phyloP scores from a whole-genome alignment of 1,140 invertebrate species.

The Sarcophaga peregrina region DNA sequence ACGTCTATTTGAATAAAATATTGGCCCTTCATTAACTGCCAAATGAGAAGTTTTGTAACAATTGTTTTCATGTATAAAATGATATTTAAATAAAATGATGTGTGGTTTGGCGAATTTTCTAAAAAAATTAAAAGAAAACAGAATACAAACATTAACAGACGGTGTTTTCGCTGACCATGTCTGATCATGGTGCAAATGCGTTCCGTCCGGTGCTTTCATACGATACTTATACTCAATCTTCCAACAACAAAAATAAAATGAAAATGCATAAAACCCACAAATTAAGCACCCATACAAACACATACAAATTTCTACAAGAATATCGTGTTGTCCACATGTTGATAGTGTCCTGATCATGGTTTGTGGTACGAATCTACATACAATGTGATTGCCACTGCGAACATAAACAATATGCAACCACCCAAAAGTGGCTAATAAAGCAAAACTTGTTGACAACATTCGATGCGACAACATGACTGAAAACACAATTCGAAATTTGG shows the following conservation, averaged over 20 bases:
- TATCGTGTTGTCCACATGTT: constrained; percentile 47
- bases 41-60: neutral
- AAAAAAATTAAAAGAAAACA: no score
- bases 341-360: constrained; percentile 39
- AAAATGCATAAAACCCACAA: neutral
- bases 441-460: constrained; percentile 66
- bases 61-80: neutral
- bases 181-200: neutral
- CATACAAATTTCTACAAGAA: neutral
- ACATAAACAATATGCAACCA: constrained; percentile 52
- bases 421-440: constrained; percentile 67
- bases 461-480: constrained; percentile 51
- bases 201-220: no score
- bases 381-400: neutral
- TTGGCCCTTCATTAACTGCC: neutral
- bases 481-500: constrained; percentile 30
- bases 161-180: neutral
- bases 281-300: neutral
- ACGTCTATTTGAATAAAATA: no score
- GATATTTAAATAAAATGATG: neutral
- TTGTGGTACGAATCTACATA: neutral
- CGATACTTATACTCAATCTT: neutral
- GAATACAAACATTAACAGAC: neutral
- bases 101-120: neutral
- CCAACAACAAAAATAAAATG: neutral